These are phyloP conservation scores for Sinopyrophorus schimmeli DNA, from an alignment of 2,888 invertebrate genomes.

Conservation along the genomic window DNA sequence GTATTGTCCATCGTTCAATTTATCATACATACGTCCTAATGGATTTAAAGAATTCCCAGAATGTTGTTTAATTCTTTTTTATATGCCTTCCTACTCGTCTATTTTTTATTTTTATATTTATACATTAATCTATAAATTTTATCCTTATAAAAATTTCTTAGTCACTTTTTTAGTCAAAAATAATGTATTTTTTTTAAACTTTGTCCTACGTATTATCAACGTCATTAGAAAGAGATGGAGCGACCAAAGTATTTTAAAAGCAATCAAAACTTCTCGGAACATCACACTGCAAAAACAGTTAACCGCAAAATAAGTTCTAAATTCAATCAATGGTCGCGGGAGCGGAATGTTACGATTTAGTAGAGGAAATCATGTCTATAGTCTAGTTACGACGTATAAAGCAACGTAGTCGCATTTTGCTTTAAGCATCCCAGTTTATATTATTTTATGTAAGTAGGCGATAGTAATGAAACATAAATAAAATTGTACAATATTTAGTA, in stretches of 20 bases:
- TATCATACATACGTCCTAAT: conserved; percentile 50
- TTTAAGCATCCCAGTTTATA: too few species aligned
- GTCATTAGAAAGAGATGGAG: conserved; percentile 19
- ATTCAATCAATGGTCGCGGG: conserved; percentile 33
- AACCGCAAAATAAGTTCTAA: conserved; percentile 35
- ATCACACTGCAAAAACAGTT: conserved; percentile 32
- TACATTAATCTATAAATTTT: neutral
- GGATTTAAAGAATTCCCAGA: conserved; percentile 44
- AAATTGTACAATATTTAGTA: too few species aligned
- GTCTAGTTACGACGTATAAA: conserved; percentile 13
- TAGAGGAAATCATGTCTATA: conserved; percentile 18
- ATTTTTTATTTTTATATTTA: too few species aligned
- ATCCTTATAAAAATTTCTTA: neutral
- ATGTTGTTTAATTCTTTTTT: conserved; percentile 33
- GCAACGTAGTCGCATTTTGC: too few species aligned
- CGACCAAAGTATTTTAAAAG: conserved; percentile 32
- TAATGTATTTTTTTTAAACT: conserved; percentile 6
- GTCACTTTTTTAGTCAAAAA: conserved; percentile 1
- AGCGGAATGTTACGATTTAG: conserved; percentile 32
- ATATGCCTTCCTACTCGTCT: too few species aligned
- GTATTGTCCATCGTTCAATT: conserved; percentile 54
- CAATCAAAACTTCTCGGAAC: conserved; percentile 34
- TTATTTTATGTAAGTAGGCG: too few species aligned
- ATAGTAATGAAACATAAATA: too few species aligned
- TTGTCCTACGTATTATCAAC: conserved; percentile 11